phyloP scores from a whole-genome alignment of 2,797 vertebrate species.

The Coluber constrictor region DNA sequence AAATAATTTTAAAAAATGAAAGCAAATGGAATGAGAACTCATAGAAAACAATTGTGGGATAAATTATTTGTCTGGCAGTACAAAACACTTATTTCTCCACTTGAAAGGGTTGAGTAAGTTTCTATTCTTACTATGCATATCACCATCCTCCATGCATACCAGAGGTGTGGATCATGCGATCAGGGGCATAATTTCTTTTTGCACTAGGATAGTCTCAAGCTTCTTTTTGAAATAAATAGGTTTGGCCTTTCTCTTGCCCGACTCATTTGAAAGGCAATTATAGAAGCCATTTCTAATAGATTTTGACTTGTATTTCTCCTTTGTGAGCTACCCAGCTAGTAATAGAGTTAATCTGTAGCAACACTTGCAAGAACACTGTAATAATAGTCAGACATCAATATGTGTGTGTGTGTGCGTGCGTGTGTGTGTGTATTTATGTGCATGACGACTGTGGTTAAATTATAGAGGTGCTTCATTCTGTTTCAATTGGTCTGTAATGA shows the following conservation, averaged over 20 bases:
- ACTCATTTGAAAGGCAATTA: not conserved
- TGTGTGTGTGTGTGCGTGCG: not conserved
- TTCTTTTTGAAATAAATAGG: not conserved
- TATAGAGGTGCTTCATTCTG: constrained; percentile 6
- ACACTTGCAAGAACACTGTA: not conserved
- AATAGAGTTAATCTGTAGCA: not conserved
- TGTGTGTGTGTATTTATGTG: not conserved
- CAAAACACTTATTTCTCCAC: not conserved
- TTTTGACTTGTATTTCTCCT: not conserved
- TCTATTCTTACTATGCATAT: not conserved
- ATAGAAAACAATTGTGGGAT: not conserved
- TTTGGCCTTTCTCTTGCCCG: not conserved
- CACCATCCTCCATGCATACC: not conserved
- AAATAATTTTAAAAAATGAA: not conserved
- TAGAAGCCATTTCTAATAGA: not conserved
- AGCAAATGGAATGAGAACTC: not conserved
- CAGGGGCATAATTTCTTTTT: not conserved
- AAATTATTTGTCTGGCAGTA: not conserved
- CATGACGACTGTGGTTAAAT: constrained; percentile 18
- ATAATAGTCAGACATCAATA: constrained; percentile 8
- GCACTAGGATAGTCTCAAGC: not conserved
- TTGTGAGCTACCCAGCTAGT: not conserved
- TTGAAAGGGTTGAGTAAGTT: not conserved
- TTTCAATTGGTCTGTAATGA: constrained; percentile 28
- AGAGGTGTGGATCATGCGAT: not conserved